Percentiles rank a stretch among this genome's conserved stretches.
phyloP scores from a whole-genome alignment of 2,797 vertebrate genomes.

The Buphagus erythrorhynchus region DNA sequence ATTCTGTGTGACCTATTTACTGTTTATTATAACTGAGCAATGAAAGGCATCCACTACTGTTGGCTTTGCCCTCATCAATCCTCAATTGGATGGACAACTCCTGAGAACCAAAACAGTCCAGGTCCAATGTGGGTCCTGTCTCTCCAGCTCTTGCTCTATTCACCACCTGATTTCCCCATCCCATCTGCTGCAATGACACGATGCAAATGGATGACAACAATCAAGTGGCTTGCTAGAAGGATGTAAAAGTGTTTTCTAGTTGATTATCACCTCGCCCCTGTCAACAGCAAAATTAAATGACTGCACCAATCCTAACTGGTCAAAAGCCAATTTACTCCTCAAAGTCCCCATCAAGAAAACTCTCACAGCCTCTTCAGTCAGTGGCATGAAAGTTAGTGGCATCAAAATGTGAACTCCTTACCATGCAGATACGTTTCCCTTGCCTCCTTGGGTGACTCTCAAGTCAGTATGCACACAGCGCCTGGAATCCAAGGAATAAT shows the following conservation, averaged over 20 bases:
- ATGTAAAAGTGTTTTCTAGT: neutral
- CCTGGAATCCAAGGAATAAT: neutral
- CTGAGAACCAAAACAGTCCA: neutral
- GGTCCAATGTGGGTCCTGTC: neutral
- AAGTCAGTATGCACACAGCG: neutral
- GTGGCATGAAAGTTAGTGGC: neutral
- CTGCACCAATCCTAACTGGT: neutral
- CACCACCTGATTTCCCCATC: neutral
- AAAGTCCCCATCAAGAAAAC: neutral
- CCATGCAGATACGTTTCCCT: neutral
- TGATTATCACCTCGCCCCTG: neutral
- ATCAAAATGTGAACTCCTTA: neutral
- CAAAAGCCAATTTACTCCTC: neutral
- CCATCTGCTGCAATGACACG: neutral
- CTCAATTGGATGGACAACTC: neutral
- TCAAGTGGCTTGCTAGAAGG: neutral
- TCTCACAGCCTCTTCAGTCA: neutral
- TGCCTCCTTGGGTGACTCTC: neutral
- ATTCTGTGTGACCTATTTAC: neutral
- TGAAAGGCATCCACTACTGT: neutral
- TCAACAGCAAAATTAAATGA: neutral
- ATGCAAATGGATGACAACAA: neutral
- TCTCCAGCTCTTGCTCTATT: neutral
- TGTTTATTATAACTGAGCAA: neutral
- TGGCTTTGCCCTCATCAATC: neutral